Base-by-base conservation (phyloP, 2,113 vertebrate species). In the Grus americana region DNA sequence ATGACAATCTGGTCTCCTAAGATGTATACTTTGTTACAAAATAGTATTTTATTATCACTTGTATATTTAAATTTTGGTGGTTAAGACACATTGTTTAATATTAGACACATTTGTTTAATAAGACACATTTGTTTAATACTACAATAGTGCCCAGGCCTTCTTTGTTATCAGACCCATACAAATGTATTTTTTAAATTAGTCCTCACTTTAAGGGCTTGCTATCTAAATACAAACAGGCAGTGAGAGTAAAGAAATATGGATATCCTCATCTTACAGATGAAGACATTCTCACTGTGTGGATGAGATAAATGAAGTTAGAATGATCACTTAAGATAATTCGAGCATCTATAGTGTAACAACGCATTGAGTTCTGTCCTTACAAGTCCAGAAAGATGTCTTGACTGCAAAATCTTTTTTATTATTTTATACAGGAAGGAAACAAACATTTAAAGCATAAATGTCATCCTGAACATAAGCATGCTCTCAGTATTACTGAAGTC, bases 241-340 rank as follows among this genome's bases (percentile, higher is more conserved):
- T 49, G 46, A 50, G 23, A 79, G 11, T 24, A 52, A 86, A 81
- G 46, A 74, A 79, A 22, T 38, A 24, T 8, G 29, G 26, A 12
- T 73, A 32, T 47, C 27, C 44, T 40, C 13, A 55, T 29, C 32
- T 84, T 30, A 27, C 11, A 59, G 38, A 78, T 44, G 10, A 52
- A 83, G 54, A 76, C 4, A n/a, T 49, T 76, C 30, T 62, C 13
- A 46, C 6, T 81, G 27, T 46, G 16, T 65, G 16, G n/a, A 34
- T 65, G 11, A 66, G 42, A 66, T 12, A n/a, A 57, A 75, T 2
- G 1, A 62, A 67, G 68, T 40, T 5, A 74, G 30, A 71, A 62
- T 0, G 0, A 73, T 40, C 54, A 8, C 30, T 46, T 17, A 57
- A 80, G 26, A 15, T n/a, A 66, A 58, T 3, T 44, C 8, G 19